These are phyloP conservation scores for Leptinotarsa tumamoca DNA, from an alignment of 2,888 invertebrate genomes.

Conservation along the genomic window DNA sequence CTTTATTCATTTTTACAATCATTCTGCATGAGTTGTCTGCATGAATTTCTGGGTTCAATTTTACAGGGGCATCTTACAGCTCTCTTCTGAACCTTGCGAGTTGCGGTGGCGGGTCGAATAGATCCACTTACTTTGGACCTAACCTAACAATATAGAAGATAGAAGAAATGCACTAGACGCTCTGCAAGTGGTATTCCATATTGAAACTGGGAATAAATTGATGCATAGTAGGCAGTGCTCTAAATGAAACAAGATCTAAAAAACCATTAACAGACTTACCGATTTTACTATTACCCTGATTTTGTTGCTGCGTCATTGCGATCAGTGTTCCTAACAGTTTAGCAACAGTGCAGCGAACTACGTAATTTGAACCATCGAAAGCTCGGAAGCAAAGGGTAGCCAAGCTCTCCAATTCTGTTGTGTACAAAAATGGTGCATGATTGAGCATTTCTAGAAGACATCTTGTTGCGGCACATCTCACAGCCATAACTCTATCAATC, in stretches of 20 bases:
- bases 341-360: conserved; percentile 91
- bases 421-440: conserved; percentile 86
- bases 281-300: conserved; percentile 58
- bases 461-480: conserved; percentile 92
- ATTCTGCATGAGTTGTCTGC: too few species aligned
- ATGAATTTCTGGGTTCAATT: too few species aligned
- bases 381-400: conserved; percentile 93
- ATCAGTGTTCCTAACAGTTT: conserved; percentile 89
- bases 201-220: not conserved
- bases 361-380: conserved; percentile 92
- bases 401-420: conserved; percentile 91
- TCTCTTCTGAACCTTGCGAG: too few species aligned
- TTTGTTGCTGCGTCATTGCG: conserved; percentile 84
- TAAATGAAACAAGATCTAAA: not conserved
- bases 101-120: too few species aligned
- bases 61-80: too few species aligned
- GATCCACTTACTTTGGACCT: too few species aligned
- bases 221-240: not conserved
- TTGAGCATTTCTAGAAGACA: conserved; percentile 91
- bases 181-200: not conserved
- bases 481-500: conserved; percentile 92
- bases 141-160: too few species aligned
- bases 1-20: too few species aligned
- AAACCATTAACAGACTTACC: conserved; percentile 55
- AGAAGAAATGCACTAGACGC: too few species aligned